phyloP scores from a whole-genome alignment of 2,797 vertebrate genomes.

The Sarcoramphus papa region DNA sequence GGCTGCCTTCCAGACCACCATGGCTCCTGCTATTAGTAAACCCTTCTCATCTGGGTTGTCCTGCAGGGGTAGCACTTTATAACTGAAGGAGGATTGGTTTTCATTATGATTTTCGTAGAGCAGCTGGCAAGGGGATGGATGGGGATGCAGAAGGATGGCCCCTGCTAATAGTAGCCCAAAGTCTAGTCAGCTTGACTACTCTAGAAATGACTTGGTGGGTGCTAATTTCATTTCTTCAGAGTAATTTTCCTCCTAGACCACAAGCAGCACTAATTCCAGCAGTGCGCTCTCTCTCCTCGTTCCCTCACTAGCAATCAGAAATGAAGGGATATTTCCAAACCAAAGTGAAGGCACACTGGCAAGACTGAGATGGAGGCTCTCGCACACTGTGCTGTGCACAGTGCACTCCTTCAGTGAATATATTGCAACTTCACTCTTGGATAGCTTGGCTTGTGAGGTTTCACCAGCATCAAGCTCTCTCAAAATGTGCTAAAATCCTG shows the following conservation, averaged over 20 bases:
- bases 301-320: background rate
- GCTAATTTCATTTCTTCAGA: background rate
- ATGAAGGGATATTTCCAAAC: background rate
- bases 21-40: background rate
- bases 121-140: background rate
- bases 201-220: background rate
- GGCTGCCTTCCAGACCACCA: background rate
- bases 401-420: background rate
- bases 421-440: background rate
- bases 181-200: background rate
- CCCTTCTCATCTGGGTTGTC: background rate
- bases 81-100: background rate
- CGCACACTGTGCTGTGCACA: background rate
- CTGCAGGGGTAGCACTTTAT: background rate
- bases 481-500: background rate
- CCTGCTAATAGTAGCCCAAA: background rate
- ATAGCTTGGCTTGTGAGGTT: background rate
- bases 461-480: background rate
- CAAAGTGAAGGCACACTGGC: background rate
- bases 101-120: background rate
- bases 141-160: background rate
- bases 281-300: background rate
- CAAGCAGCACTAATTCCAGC: background rate
- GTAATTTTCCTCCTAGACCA: background rate
- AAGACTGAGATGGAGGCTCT: background rate